These are phyloP conservation scores for Acanthaster planci DNA, from an alignment of 35 echinoderm and acorn worm species.

Conservation along the genomic window DNA sequence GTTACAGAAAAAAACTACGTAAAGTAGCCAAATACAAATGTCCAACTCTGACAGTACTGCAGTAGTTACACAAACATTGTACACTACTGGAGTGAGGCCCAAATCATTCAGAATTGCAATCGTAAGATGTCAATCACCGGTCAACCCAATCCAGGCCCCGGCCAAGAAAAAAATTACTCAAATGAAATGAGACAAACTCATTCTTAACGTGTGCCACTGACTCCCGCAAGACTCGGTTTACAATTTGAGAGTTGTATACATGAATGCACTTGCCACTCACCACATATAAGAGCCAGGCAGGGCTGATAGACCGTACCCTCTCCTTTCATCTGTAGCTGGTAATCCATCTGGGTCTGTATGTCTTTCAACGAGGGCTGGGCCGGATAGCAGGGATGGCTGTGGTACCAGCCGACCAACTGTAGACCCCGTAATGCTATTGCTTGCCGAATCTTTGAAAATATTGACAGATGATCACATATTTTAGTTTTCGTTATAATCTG, in stretches of 20 bases:
- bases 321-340: slow-evolving; percentile 92
- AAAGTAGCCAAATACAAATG: too few relatives aligned
- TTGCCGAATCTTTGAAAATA: slow-evolving; percentile 69
- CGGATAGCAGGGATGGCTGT: slow-evolving; percentile 85
- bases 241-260: slow-evolving; percentile 35
- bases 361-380: slow-evolving; percentile 88
- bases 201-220: slow-evolving; percentile 42
- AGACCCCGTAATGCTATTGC: slow-evolving; percentile 71
- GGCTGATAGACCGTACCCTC: slow-evolving; percentile 84
- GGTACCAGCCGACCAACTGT: slow-evolving; percentile 94
- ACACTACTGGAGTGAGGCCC: too few relatives aligned
- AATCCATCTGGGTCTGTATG: slow-evolving; percentile 92
- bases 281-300: slow-evolving; percentile 90
- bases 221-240: slow-evolving; percentile 25
- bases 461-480: neutral
- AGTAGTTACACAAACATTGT: too few relatives aligned
- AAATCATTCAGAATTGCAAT: too few relatives aligned
- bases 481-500: too few relatives aligned
- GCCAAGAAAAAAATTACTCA: neutral
- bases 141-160: neutral
- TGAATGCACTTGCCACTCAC: slow-evolving; percentile 49
- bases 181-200: neutral
- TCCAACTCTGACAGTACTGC: too few relatives aligned
- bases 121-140: neutral
- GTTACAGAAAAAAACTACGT: too few relatives aligned